phyloP scores from a whole-genome alignment of 2,797 vertebrate genomes.

The Gouania willdenowi region DNA sequence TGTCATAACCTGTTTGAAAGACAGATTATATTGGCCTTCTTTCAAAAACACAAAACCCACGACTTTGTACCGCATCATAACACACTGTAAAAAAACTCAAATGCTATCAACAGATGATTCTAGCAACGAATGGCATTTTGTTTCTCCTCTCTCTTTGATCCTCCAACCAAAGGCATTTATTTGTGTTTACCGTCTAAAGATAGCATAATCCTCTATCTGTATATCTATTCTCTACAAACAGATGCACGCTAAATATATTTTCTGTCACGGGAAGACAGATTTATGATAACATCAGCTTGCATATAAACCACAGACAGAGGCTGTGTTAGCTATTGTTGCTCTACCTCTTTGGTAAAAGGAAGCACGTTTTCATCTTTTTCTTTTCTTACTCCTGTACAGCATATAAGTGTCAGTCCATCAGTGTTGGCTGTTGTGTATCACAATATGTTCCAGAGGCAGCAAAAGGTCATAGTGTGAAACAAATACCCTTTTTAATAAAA shows the following conservation, averaged over 20 bases:
- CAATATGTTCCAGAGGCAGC: conserved; percentile 10
- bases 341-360: conserved; percentile 44
- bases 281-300: conserved; percentile 58
- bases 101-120: conserved; percentile 35
- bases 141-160: conserved; percentile 1
- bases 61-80: conserved; percentile 47
- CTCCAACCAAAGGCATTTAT: conserved; percentile 13
- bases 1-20: conserved; percentile 67
- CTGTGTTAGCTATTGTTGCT: no score
- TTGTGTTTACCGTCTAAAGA: conserved; percentile 70
- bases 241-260: conserved; percentile 64
- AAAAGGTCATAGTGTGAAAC: conserved; percentile 48
- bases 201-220: conserved; percentile 48
- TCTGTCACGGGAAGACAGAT: conserved; percentile 47
- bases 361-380: no score
- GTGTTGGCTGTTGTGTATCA: no score
- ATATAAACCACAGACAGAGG: no score
- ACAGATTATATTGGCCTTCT: conserved; percentile 68
- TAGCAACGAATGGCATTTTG: conserved; percentile 15
- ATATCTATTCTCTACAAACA: conserved; percentile 45
- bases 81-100: conserved; percentile 61
- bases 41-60: conserved; percentile 41
- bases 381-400: no score
- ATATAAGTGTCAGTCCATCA: no score
- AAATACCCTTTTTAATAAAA: no score